Conservation (phyloP, 2,113 vertebrate species). For the Centropus bengalensis region DNA sequence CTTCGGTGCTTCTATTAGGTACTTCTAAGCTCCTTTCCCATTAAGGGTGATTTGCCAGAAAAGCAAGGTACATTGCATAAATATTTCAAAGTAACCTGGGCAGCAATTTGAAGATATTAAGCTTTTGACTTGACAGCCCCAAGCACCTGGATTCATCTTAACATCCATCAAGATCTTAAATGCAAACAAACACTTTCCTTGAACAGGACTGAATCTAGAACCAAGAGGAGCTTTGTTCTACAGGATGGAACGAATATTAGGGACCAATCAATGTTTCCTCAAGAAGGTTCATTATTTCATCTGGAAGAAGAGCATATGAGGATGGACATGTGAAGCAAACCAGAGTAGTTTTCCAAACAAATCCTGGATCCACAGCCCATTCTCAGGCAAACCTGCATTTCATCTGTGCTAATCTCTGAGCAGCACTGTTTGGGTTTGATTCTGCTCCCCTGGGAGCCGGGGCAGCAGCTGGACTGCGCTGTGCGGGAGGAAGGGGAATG, state of each 20-base stretch:
- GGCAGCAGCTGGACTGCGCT: not conserved
- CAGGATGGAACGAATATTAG: not conserved
- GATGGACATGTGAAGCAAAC: not conserved
- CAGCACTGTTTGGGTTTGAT: not conserved
- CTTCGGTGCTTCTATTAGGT: not conserved
- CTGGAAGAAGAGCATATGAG: not conserved
- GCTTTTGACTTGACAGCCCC: conserved; percentile 51
- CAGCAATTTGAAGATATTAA: conserved; percentile 63
- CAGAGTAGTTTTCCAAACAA: conserved; percentile 12
- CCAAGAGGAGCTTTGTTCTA: not conserved
- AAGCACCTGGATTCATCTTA: conserved; percentile 60
- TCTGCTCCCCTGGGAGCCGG: not conserved
- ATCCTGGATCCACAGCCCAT: not conserved
- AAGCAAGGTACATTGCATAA: conserved; percentile 59
- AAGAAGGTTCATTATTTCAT: not conserved
- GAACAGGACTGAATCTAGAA: not conserved
- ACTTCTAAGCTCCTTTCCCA: conserved; percentile 45
- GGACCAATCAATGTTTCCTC: not conserved
- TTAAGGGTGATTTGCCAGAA: conserved; percentile 65
- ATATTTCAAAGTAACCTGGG: conserved; percentile 62
- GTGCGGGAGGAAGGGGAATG: accelerated
- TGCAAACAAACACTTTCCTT: conserved; percentile 50
- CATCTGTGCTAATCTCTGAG: not conserved
- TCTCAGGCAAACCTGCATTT: not conserved
- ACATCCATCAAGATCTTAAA: conserved; percentile 44